phyloP scores from a whole-genome alignment of 2,113 vertebrate species.

The Manacus vitellinus region DNA sequence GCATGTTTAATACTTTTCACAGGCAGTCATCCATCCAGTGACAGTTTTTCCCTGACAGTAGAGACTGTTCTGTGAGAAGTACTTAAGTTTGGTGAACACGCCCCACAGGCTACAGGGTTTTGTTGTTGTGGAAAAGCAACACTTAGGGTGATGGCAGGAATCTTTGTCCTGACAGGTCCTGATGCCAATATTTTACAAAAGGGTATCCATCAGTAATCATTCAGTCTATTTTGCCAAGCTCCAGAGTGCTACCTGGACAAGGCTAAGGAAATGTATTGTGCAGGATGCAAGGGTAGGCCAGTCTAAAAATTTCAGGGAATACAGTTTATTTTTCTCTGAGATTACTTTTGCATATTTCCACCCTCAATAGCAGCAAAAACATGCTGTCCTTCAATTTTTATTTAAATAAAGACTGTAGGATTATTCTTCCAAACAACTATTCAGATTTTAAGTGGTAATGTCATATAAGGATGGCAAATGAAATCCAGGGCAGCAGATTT shows the following conservation, averaged over 20 bases:
- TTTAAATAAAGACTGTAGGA: neutral
- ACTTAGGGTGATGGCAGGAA: accelerated
- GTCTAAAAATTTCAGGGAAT: neutral
- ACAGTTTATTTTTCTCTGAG: neutral
- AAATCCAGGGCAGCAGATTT: neutral
- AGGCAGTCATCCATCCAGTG: neutral
- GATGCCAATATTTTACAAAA: neutral
- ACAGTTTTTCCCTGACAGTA: neutral
- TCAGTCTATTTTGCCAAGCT: neutral
- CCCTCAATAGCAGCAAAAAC: neutral
- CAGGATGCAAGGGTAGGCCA: neutral
- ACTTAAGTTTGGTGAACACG: neutral
- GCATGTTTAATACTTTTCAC: neutral
- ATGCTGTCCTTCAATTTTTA: neutral
- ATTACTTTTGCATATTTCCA: neutral
- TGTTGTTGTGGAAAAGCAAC: neutral
- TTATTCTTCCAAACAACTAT: neutral
- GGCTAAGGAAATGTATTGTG: neutral
- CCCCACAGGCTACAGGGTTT: neutral
- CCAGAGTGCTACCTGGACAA: neutral
- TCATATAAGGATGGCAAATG: neutral
- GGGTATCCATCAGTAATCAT: neutral
- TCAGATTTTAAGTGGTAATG: neutral
- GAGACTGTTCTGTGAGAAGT: neutral
- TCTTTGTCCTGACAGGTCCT: neutral